These are phyloP conservation scores for Erethizon dorsatum DNA, from an alignment of 2,797 vertebrate genomes.

Conservation along the genomic window DNA sequence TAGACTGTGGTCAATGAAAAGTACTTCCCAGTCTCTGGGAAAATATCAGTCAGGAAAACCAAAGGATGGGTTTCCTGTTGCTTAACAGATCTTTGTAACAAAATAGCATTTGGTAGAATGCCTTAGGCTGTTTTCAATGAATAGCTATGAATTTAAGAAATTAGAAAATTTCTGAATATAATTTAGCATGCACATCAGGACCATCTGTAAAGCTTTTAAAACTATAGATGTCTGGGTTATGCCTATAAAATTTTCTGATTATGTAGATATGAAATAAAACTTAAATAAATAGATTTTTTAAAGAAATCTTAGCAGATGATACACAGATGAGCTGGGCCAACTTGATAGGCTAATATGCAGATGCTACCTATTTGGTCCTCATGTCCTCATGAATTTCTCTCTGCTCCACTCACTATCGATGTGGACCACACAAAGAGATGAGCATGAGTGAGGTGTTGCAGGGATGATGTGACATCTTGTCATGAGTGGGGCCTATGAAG, in stretches of 20 bases:
- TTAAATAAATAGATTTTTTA: neutral
- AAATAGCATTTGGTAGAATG: neutral
- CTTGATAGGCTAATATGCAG: neutral
- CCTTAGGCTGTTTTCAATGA: neutral
- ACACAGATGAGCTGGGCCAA: neutral
- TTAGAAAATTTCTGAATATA: neutral
- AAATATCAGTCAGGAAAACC: slow-evolving; percentile 27
- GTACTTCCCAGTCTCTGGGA: neutral
- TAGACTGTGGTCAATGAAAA: neutral
- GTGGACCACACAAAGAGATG: neutral
- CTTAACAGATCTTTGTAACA: neutral
- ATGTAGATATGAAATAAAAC: neutral
- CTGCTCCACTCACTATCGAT: neutral
- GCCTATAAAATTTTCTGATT: neutral
- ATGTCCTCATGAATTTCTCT: fast-evolving
- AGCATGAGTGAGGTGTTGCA: neutral
- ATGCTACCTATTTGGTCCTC: neutral
- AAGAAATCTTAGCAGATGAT: neutral
- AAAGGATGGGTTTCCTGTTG: neutral
- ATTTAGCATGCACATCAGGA: neutral
- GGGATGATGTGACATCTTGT: neutral
- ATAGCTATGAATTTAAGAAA: neutral
- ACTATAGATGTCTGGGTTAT: neutral
- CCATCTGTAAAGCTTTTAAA: slow-evolving; percentile 33
- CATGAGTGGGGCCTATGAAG: neutral